Conservation (phyloP, 2,113 vertebrate species). For the Coreoperca whiteheadi region DNA sequence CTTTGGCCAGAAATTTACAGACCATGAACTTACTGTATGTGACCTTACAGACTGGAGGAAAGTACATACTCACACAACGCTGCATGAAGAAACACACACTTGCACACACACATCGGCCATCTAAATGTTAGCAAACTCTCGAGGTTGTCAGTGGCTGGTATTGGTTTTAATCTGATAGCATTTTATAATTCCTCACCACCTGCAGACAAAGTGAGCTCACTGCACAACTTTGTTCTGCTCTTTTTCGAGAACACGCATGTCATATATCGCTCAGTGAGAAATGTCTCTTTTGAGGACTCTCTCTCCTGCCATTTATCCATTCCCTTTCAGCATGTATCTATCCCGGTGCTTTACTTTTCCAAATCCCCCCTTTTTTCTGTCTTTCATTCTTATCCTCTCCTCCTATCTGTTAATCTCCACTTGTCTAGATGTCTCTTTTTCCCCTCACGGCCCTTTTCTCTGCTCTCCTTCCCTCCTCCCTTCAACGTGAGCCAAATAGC, state of each 20-base stretch:
- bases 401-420: slow-evolving; percentile 37
- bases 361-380: slow-evolving; percentile 23
- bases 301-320: not conserved
- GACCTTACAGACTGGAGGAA: slow-evolving; percentile 43
- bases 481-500: slow-evolving; percentile 52
- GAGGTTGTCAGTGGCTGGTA: slow-evolving; percentile 22
- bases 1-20: slow-evolving; percentile 59
- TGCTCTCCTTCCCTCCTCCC: not conserved
- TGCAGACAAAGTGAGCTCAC: slow-evolving; percentile 38
- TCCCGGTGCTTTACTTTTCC: slow-evolving; percentile 37
- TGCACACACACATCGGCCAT: slow-evolving; percentile 8
- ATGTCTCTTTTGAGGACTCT: slow-evolving; percentile 17
- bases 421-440: slow-evolving; percentile 44
- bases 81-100: not conserved
- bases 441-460: slow-evolving; percentile 2
- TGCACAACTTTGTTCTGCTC: slow-evolving; percentile 29
- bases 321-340: not conserved
- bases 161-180: slow-evolving; percentile 51
- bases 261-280: slow-evolving; percentile 35
- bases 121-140: slow-evolving; percentile 28
- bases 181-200: slow-evolving; percentile 49
- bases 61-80: slow-evolving; percentile 7
- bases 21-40: slow-evolving; percentile 68
- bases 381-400: slow-evolving; percentile 26
- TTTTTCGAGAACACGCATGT: slow-evolving; percentile 34